Percentiles rank a stretch among this genome's conserved stretches.
These are phyloP conservation scores for Egretta garzetta DNA, from an alignment of 2,113 vertebrate genomes.

Conservation along the genomic window DNA sequence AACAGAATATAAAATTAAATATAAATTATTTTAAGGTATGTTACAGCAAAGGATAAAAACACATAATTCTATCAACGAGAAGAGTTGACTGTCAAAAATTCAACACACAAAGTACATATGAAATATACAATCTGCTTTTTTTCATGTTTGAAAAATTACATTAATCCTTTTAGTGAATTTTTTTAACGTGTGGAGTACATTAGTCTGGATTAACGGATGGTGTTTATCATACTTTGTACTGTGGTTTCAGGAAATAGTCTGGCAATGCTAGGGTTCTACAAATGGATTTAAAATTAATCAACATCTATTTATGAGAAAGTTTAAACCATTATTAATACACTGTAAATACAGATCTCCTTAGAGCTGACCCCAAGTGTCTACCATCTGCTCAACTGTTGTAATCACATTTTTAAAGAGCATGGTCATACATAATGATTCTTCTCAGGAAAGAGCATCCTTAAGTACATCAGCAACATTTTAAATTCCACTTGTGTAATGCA, in stretches of 20 bases:
- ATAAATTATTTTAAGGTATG: slow-evolving; percentile 61
- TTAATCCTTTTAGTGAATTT: slow-evolving; percentile 72
- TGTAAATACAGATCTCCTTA: slow-evolving; percentile 80
- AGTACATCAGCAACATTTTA: slow-evolving; percentile 60
- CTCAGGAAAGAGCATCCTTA: slow-evolving; percentile 62
- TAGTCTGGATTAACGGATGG: slow-evolving; percentile 72
- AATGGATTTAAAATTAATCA: slow-evolving; percentile 86
- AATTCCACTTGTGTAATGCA: slow-evolving; percentile 69
- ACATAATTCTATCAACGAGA: slow-evolving; percentile 47
- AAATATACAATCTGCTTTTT: slow-evolving; percentile 55
- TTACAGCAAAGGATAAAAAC: slow-evolving; percentile 46
- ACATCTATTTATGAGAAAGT: slow-evolving; percentile 84
- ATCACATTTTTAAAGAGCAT: slow-evolving; percentile 75
- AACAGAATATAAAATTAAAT: slow-evolving; percentile 64
- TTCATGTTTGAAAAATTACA: slow-evolving; percentile 69
- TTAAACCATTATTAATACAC: slow-evolving; percentile 86
- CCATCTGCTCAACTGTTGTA: slow-evolving; percentile 76
- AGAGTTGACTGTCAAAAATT: slow-evolving; percentile 55
- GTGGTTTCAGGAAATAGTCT: slow-evolving; percentile 81
- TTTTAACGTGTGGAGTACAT: slow-evolving; percentile 69
- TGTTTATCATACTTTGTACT: slow-evolving; percentile 78
- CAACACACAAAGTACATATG: slow-evolving; percentile 26
- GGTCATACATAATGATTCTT: slow-evolving; percentile 68
- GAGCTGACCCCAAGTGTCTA: slow-evolving; percentile 66
- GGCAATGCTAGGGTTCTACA: slow-evolving; percentile 75